Evolutionary conservation across 2,888 invertebrate species (phyloP), one percentile per base, ranked within the genome.

Genomic region (Plebejus anna): DNA sequence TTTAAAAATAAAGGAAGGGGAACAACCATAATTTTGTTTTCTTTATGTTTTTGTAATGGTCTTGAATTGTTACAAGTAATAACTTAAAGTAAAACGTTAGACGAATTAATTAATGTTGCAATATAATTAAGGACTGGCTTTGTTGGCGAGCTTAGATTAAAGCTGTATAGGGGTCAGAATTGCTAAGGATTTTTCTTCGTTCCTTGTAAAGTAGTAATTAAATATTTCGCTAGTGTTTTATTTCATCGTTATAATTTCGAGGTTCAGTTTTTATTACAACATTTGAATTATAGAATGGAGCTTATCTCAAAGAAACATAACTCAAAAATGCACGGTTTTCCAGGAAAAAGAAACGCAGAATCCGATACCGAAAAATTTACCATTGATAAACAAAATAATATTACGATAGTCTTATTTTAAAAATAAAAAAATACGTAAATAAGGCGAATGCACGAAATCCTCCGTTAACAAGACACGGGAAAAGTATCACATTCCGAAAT

Each of bases 121-220:
- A 71, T 76, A 71, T 71, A 76, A 76, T 76, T 76, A 76, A 76
- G 71, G 57, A 57, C 57, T 71, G 76, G 38, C 57, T 71, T 76
- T 76, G 76, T 71, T 71, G 55, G 70, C 70, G 70, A 57, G 42
- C 32, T 76, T 38, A 76, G 72, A 72, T 72, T 72, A 71, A 76
- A 71, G 38, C 57, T 57, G 76, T 76, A 76, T 57, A 71, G 28
- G 36, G 76, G 57, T 57, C 28, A 16, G 76, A 57, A 42, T 57
- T 22, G 71, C 57, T 9, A 36, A 42, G n/a, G 75, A 47, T 76
- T 76, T 76, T 76, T 76, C 51, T 72, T 51, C 51, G 51, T 72
- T 72, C 28, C 51, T 51, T 11, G 72, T 51, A 13, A 72, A 72
- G 72, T 51, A 72, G 22, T 51, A 51, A 72, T 72, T 72, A 51